These are phyloP conservation scores for Sardina pilchardus DNA, from an alignment of 2,113 vertebrate species.

Conservation along the genomic window DNA sequence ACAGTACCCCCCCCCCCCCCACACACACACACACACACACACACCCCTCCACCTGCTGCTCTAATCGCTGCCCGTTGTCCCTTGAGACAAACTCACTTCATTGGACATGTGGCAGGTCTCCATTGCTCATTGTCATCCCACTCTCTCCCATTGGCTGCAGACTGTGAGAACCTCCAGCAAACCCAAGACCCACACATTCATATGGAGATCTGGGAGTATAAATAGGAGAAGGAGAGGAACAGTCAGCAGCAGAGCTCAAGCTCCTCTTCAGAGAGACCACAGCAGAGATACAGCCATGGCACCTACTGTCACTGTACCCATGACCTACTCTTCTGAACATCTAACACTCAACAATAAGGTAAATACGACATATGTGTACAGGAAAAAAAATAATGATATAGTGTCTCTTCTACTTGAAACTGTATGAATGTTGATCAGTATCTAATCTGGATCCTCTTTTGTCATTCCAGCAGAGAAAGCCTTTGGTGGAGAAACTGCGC, in stretches of 20 bases:
- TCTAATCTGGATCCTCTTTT: constrained; percentile 24
- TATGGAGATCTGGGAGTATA: constrained; percentile 56
- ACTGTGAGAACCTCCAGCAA: constrained; percentile 57
- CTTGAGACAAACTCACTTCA: constrained; percentile 43
- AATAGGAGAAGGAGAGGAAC: constrained; percentile 37
- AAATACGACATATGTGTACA: constrained; percentile 43
- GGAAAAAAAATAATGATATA: neutral
- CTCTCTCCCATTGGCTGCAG: constrained; percentile 46
- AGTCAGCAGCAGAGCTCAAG: constrained; percentile 36
- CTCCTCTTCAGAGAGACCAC: constrained; percentile 29
- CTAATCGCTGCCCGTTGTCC: constrained; percentile 43
- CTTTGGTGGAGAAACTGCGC: constrained; percentile 53
- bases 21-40: constrained; percentile 20
- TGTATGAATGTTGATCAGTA: neutral
- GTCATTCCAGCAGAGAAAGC: constrained; percentile 30
- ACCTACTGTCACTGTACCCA: constrained; percentile 35
- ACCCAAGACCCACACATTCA: constrained; percentile 54
- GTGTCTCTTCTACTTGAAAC: neutral
- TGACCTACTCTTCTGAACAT: constrained; percentile 23
- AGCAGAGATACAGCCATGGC: constrained; percentile 28
- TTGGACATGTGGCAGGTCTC: constrained; percentile 42
- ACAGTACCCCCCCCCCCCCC: constrained; percentile 21
- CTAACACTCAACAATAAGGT: constrained; percentile 64
- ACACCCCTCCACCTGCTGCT: constrained; percentile 40
- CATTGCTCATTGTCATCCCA: constrained; percentile 32